These are phyloP conservation scores for Cranoglanis bouderius DNA, from an alignment of 2,113 vertebrate genomes.

Conservation along the genomic window DNA sequence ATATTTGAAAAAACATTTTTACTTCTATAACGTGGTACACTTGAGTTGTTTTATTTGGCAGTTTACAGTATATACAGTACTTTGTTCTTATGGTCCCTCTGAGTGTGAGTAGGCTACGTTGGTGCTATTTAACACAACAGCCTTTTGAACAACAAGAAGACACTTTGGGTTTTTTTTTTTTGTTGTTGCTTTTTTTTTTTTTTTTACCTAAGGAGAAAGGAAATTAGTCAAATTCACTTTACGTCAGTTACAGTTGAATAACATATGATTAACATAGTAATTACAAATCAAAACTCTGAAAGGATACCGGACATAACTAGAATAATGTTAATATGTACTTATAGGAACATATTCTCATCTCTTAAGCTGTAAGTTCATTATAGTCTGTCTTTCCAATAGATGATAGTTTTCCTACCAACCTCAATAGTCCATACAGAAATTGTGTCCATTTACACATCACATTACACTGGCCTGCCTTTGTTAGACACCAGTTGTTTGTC, in stretches of 20 bases:
- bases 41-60: conserved; percentile 53
- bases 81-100: conserved; percentile 51
- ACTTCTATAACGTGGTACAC: conserved; percentile 23
- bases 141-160: conserved; percentile 41
- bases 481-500: conserved; percentile 30
- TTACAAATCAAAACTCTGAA: conserved; percentile 51
- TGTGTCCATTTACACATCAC: conserved; percentile 40
- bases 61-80: conserved; percentile 52
- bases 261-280: conserved; percentile 51
- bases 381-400: conserved; percentile 23
- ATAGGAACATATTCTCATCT: conserved; percentile 35
- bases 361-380: conserved; percentile 15
- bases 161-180: conserved; percentile 40
- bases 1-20: background rate
- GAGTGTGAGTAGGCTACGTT: conserved; percentile 29
- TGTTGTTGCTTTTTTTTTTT: background rate
- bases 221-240: conserved; percentile 38
- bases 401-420: conserved; percentile 32
- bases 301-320: conserved; percentile 42
- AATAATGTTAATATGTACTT: conserved; percentile 44
- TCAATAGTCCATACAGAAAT: conserved; percentile 26
- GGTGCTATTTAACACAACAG: conserved; percentile 38
- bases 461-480: conserved; percentile 28
- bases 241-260: conserved; percentile 49
- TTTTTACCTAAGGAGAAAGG: conserved; percentile 37